phyloP scores from a whole-genome alignment of 2,797 vertebrate genomes.

The Myiothlypis chrysogaster region DNA sequence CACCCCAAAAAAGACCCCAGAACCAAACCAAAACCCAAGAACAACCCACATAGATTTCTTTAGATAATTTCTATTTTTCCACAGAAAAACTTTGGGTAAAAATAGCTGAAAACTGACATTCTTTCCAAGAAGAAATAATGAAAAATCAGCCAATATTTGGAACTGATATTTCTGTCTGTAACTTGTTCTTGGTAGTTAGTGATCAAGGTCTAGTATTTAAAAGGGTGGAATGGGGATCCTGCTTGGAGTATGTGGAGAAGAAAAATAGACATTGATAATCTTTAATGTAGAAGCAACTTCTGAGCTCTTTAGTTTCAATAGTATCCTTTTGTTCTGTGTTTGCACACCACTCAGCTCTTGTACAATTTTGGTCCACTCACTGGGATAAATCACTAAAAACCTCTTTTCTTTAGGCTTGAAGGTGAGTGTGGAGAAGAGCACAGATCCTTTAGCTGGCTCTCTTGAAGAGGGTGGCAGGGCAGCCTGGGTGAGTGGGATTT shows the following conservation, averaged over 20 bases:
- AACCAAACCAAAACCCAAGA: not conserved
- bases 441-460: not conserved
- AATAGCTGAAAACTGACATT: not conserved
- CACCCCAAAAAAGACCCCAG: not conserved
- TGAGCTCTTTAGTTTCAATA: not conserved
- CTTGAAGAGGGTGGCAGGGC: not conserved
- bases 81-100: not conserved
- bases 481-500: conserved; percentile 17
- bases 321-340: not conserved
- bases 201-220: not conserved
- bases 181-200: not conserved
- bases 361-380: not conserved
- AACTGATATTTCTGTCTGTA: not conserved
- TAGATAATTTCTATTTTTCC: not conserved
- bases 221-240: not conserved
- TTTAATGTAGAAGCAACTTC: not conserved
- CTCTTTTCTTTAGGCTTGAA: not conserved
- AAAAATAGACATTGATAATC: not conserved
- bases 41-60: not conserved
- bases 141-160: not conserved
- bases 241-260: not conserved
- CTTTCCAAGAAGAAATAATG: not conserved
- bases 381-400: not conserved
- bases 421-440: not conserved
- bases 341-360: not conserved